These are phyloP conservation scores for Linnaemya tessellans DNA, from an alignment of 2,888 invertebrate genomes.

Conservation along the genomic window DNA sequence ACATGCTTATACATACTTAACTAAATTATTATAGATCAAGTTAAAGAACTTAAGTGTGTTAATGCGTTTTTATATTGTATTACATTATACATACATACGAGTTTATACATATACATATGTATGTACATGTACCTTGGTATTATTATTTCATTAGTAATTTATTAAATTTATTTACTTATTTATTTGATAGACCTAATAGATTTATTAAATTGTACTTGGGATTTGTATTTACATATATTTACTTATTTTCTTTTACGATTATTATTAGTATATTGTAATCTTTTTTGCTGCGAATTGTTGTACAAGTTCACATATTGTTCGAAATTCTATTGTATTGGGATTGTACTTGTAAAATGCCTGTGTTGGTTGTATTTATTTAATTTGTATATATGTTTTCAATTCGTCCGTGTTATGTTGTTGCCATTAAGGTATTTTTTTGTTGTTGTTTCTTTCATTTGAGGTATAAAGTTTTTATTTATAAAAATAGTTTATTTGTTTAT, in stretches of 20 bases:
- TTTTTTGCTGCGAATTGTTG: constrained; percentile 2
- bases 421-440: neutral
- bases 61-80: neutral
- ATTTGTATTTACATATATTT: constrained; percentile 3
- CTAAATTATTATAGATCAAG: neutral
- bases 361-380: constrained; percentile 43
- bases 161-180: constrained; percentile 56
- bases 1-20: neutral
- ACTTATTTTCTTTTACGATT: constrained; percentile 1
- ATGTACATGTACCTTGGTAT: neutral
- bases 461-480: constrained; percentile 45
- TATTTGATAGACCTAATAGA: constrained; percentile 50
- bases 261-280: neutral
- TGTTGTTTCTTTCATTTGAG: constrained; percentile 46
- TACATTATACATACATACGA: neutral
- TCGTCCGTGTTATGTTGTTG: constrained; percentile 16
- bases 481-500: constrained; percentile 54
- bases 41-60: neutral
- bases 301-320: constrained; percentile 34
- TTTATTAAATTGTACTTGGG: constrained; percentile 49
- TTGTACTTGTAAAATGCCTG: constrained; percentile 14
- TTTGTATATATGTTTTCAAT: constrained; percentile 15
- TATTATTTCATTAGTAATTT: constrained; percentile 57
- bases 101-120: neutral
- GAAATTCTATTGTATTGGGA: constrained; percentile 29